These are phyloP conservation scores for Stenodera caucasica DNA, from an alignment of 2,888 invertebrate species.

Conservation along the genomic window DNA sequence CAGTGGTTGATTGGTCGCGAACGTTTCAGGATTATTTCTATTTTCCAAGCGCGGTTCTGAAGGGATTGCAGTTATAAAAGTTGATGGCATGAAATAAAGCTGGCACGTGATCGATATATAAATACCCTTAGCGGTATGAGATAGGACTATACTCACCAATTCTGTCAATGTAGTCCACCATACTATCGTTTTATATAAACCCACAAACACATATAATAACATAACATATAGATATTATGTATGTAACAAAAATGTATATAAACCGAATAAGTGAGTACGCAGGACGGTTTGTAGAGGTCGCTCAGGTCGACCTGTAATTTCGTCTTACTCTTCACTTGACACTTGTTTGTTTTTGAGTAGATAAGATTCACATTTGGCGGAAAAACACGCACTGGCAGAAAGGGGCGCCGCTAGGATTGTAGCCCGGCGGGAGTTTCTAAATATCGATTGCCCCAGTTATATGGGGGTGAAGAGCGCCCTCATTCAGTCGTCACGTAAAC, in stretches of 20 bases:
- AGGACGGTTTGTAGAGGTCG: constrained; percentile 35
- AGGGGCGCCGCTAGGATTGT: constrained; percentile 45
- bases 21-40: constrained; percentile 19
- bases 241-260: constrained; percentile 8
- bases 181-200: constrained; percentile 26
- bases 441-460: constrained; percentile 70
- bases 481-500: constrained; percentile 47
- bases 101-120: constrained; percentile 44
- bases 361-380: constrained; percentile 46
- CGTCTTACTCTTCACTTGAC: constrained; percentile 34
- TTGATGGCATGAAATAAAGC: constrained; percentile 43
- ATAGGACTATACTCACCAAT: constrained; percentile 47
- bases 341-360: constrained; percentile 44
- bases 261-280: neutral
- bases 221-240: constrained; percentile 1
- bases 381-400: constrained; percentile 55
- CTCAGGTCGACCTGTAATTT: constrained; percentile 24
- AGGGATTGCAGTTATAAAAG: constrained; percentile 40
- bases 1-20: constrained; percentile 8
- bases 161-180: constrained; percentile 51
- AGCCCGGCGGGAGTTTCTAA: constrained; percentile 49
- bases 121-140: constrained; percentile 20
- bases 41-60: constrained; percentile 17
- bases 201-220: neutral
- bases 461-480: constrained; percentile 55